Base-by-base conservation (phyloP, 1,140 invertebrate species). In the Thalassaphorura encarpata region DNA sequence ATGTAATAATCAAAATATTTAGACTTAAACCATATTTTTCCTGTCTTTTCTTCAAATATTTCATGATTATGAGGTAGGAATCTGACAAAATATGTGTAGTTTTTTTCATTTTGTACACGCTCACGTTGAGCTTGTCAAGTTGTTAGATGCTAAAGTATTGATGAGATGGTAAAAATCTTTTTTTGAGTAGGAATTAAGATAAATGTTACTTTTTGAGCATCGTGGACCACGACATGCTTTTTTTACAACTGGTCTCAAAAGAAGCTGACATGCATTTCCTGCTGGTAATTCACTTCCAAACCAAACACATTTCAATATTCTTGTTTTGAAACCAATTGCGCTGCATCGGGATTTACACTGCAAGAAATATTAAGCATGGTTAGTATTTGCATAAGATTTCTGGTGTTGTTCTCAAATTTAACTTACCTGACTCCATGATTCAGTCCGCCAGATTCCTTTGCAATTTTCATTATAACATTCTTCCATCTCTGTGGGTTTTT, bases 261-360 rank as follows among this genome's bases (percentile, higher is more conserved):
- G 75, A 62, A 84, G 79, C 55, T 80, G 77, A 70, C 88, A 90
- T 18, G 84, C 83, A 64, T 84, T 84, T 16, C 84, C 86, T 11
- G 87, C 86, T 28, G 85, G 79, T 64, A 83, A 80, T 66, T 84
- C 83, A 16, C 82, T 84, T 40, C 83, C 83, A 65, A 80, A 84
- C 88, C 89, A 93, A 50, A 90, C 87, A 70, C 89, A 93, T 66
- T 88, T 84, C 36, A 92, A 73, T 63, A 85, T 83, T 62, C 88
- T 77, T 66, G 88, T 89, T 70, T 87, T 85, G 43, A 85, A 80
- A 2, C 88, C 88, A 36, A 76, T 72, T 42, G 75, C 72, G 49
- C 80, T 81, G 68, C 89, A 91, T 3, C 76, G 71, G 41, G 84
- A 85, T 60, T 81, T 78, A 69, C 89, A 92, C 87, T 91, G 58